Evolutionary conservation across 2,113 vertebrate species (phyloP).

Genomic region (Piprites chloris): DNA sequence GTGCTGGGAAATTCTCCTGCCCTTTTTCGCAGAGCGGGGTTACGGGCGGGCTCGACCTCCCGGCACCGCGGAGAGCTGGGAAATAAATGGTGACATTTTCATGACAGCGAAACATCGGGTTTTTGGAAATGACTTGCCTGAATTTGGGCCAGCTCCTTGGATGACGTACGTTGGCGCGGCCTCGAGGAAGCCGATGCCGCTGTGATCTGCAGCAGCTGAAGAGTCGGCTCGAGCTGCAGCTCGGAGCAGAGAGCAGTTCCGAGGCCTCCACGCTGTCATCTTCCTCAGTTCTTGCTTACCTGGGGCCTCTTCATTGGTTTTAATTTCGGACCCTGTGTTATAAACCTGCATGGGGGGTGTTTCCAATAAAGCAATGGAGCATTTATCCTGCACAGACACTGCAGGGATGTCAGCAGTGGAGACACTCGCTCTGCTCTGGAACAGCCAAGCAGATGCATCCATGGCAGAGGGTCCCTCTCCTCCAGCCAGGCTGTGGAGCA

Average conservation of each 20-base stretch:
- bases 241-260: accelerated
- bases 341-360: not conserved
- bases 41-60: not conserved
- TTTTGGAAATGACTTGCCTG: constrained; percentile 16
- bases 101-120: not conserved
- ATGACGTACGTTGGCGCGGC: constrained; percentile 15
- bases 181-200: not conserved
- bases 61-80: not conserved
- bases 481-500: not conserved
- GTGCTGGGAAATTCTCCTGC: not conserved
- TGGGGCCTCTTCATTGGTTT: accelerated
- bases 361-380: not conserved
- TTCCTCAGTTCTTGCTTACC: not conserved
- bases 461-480: not conserved
- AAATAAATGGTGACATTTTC: constrained; percentile 26
- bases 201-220: not conserved
- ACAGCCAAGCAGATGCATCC: not conserved
- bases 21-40: not conserved
- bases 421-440: not conserved
- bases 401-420: not conserved
- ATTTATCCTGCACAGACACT: not conserved
- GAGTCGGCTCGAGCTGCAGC: not conserved
- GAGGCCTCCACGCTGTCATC: accelerated
- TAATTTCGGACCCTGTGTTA: not conserved
- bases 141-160: not conserved